Percentiles rank a stretch among this genome's conserved stretches.
phyloP scores from a whole-genome alignment of 2,888 invertebrate species.

The Epinotia bilunana region DNA sequence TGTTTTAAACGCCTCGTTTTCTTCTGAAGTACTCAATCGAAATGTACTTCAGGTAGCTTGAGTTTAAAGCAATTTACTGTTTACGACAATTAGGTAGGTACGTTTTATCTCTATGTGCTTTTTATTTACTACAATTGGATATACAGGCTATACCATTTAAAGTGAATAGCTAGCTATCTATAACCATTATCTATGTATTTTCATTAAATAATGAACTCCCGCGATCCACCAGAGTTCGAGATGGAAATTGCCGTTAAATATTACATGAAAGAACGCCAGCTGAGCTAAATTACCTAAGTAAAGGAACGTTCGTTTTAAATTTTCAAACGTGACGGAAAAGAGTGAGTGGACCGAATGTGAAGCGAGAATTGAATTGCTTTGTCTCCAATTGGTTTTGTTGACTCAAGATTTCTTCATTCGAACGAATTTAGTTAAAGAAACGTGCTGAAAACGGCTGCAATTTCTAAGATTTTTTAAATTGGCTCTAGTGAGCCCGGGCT shows the following conservation, averaged over 20 bases:
- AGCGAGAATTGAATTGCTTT: constrained; percentile 57
- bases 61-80: constrained; percentile 25
- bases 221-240: constrained; percentile 31
- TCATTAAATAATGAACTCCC: constrained; percentile 29
- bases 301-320: constrained; percentile 48
- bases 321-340: constrained; percentile 47
- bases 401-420: constrained; percentile 51
- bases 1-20: constrained; percentile 16
- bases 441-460: constrained; percentile 48
- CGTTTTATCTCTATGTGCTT: constrained; percentile 7
- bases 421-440: constrained; percentile 54
- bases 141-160: background rate
- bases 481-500: background rate
- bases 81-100: constrained; percentile 11
- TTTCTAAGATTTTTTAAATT: background rate
- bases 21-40: background rate
- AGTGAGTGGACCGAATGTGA: constrained; percentile 45
- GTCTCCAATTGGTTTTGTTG: constrained; percentile 56
- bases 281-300: constrained; percentile 49
- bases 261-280: constrained; percentile 48
- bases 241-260: constrained; percentile 29
- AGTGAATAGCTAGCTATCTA: background rate
- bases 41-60: constrained; percentile 8
- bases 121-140: background rate
- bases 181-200: constrained; percentile 20